Evolutionary conservation across 2,888 invertebrate species (phyloP), one percentile per base, ranked within the genome.

Genomic region (Pyrrhia umbra): DNA sequence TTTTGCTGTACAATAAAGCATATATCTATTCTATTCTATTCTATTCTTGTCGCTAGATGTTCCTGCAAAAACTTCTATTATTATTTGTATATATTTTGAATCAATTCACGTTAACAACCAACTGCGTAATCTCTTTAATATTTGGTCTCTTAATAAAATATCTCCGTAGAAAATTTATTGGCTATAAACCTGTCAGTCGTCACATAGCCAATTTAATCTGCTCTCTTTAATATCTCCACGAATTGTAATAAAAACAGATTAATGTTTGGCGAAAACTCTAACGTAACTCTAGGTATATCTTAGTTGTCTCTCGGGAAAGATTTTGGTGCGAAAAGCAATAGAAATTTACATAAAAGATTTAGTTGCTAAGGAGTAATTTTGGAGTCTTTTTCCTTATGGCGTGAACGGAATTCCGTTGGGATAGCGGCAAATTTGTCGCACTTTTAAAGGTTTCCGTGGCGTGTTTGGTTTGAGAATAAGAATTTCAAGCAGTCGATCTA

Each of bases 161-260:
- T 87, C 73, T 71, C 51, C 80, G 80, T 63, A 74, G 79, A 87
- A n/a, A 89, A 73, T 92, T 92, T 92, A 92, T 88, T 75, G 72
- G 79, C 87, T 84, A 91, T 92, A 92, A 93, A 92, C 87, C 88
- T 88, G 89, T 86, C 89, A 87, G 85, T 86, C 85, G 84, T 88
- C 90, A 88, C 88, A 90, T 91, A 90, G 87, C 87, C 87, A 90
- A 89, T 92, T 91, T 91, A 91, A 92, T 93, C 89, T 88, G 82
- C 79, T 75, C 47, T 54, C 74, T 80, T 87, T 87, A 84, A 88
- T 87, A 73, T 84, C 72, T 77, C 65, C 45, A 81, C 81, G 86
- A 86, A 82, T 86, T 69, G 82, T 81, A 87, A 86, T 89, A 88
- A 88, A 87, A 85, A 80, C 75, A 77, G 84, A 88, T 87, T 78